phyloP scores from a whole-genome alignment of 2,113 vertebrate species.

The Hemiprocne comata region DNA sequence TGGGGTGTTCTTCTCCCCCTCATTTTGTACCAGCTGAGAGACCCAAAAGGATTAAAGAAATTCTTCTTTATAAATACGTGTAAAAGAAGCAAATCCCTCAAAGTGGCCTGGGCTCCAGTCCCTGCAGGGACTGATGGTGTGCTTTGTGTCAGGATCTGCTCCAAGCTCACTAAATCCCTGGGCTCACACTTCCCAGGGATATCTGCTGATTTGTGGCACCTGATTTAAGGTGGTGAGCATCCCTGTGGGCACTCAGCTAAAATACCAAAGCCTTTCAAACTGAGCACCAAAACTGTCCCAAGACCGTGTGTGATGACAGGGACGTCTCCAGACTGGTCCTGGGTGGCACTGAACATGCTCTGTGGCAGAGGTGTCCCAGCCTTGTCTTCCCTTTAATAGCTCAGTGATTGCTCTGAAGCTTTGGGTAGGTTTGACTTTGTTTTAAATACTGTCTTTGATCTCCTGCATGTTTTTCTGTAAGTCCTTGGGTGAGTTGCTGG shows the following conservation, averaged over 20 bases:
- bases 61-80: not conserved
- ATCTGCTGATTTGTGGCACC: not conserved
- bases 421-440: not conserved
- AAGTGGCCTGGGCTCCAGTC: not conserved
- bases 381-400: not conserved
- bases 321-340: not conserved
- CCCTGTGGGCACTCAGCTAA: not conserved
- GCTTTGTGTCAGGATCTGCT: not conserved
- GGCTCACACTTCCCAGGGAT: not conserved
- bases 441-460: not conserved
- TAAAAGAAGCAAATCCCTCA: not conserved
- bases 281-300: not conserved
- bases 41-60: not conserved
- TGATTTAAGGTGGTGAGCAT: not conserved
- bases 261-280: rapidly evolving
- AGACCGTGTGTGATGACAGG: rapidly evolving
- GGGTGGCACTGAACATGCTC: not conserved
- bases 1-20: not conserved
- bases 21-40: not conserved
- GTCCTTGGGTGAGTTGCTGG: not conserved
- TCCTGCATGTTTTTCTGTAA: not conserved
- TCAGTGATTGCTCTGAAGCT: not conserved
- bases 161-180: not conserved
- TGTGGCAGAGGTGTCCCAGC: not conserved
- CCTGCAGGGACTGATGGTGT: not conserved